Evolutionary conservation across 2,888 invertebrate species (phyloP), one percentile per base, ranked within the genome.

Genomic region (Temnothorax rugatulus): DNA sequence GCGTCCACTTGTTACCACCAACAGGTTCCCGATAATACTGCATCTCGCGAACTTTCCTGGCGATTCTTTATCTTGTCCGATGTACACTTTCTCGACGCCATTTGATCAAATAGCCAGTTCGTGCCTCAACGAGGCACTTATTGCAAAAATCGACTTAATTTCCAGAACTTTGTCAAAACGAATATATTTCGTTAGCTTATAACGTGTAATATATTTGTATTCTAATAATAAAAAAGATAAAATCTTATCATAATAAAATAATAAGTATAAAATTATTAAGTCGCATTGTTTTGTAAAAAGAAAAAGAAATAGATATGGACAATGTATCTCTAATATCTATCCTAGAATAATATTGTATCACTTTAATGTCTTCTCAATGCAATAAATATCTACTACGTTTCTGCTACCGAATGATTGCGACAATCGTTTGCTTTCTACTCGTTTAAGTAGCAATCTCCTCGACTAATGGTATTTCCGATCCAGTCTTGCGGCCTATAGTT

Each of bases 1-100:
- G 61, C 38, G 61, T 63, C 52, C 77, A 79, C 73, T 83, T 47
- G 66, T 85, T 73, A 73, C 47, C 25, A 69, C 87, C 82, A 82
- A 85, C 68, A 21, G 63, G 68, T 59, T 50, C 64, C 44, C 41
- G 69, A 76, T 47, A 57, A 54, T 47, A 75, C 21, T 66, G 47
- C 21, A 59, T 50, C 66, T 50, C 66, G 25, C 57, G 11, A 75
- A 84, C 84, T 84, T 84, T 84, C 84, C 44, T 79, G 38, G 4
- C n/a, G 50, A 81, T 81, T 66, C 47, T 64, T 83, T 81, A 81
- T 79, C 54, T 41, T 29, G 44, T 64, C 52, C 21, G 47, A 50
- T 15, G 47, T 34, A 50, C 73, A 71, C 79, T 79, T 79, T 79
- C 74, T 81, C 74, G 59, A 38, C 25, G 59, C 59, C 38, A 66